These are phyloP conservation scores for Mastomys coucha DNA, from an alignment of 2,113 vertebrate genomes.

Conservation along the genomic window DNA sequence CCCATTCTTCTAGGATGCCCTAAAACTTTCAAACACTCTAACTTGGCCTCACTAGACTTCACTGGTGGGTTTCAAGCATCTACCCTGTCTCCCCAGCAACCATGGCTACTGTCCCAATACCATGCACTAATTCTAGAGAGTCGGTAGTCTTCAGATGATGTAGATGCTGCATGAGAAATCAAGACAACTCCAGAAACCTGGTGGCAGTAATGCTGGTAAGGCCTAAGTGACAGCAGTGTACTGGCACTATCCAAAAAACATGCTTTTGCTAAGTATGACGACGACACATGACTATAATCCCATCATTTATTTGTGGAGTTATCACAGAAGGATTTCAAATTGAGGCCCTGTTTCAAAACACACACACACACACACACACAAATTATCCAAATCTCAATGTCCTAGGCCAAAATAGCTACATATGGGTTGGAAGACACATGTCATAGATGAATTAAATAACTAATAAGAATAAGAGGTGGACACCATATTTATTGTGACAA, in stretches of 20 bases:
- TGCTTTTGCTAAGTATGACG: neutral
- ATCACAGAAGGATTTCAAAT: neutral
- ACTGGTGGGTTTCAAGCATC: neutral
- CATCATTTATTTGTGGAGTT: neutral
- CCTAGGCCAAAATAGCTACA: neutral
- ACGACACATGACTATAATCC: neutral
- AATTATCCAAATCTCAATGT: neutral
- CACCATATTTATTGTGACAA: neutral
- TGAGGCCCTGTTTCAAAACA: neutral
- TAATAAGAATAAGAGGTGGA: neutral
- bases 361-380: too few species aligned
- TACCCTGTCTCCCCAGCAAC: neutral
- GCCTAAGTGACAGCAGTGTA: neutral
- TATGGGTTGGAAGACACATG: neutral
- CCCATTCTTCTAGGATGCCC: neutral
- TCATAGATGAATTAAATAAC: neutral
- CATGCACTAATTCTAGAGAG: neutral
- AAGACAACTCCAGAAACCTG: neutral
- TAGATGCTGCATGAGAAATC: neutral
- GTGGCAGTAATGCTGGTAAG: neutral
- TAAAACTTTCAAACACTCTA: neutral
- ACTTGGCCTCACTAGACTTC: neutral
- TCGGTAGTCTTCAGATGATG: neutral
- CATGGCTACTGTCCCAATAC: neutral
- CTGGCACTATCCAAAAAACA: neutral